Percentiles rank a stretch among this genome's conserved stretches.
phyloP scores from a whole-genome alignment of 2,888 invertebrate genomes.

The Catocala nupta region DNA sequence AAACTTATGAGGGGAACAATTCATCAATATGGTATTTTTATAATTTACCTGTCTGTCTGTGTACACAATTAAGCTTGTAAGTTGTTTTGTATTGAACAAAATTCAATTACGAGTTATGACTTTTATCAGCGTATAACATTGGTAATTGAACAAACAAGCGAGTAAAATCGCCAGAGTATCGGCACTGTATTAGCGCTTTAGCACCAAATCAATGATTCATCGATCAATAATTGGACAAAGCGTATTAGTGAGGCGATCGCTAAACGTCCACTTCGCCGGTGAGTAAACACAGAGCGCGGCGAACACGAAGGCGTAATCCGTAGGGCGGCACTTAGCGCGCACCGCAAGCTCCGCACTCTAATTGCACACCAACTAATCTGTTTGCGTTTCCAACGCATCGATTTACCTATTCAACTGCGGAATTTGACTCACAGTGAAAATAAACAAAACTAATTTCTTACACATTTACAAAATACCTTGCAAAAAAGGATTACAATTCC shows the following conservation, averaged over 20 bases:
- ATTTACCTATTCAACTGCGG: constrained; percentile 57
- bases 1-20: too few species aligned
- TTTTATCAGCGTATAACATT: not conserved
- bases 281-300: constrained; percentile 59
- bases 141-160: constrained; percentile 16
- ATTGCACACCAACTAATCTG: constrained; percentile 84
- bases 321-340: constrained; percentile 80
- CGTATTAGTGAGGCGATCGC: constrained; percentile 77
- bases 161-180: constrained; percentile 33
- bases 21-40: too few species aligned
- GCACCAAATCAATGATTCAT: constrained; percentile 72
- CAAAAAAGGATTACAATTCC: not conserved
- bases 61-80: too few species aligned
- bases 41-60: too few species aligned
- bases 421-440: constrained; percentile 39
- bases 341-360: constrained; percentile 82
- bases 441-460: constrained; percentile 1
- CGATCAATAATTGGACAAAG: constrained; percentile 76
- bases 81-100: too few species aligned
- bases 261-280: constrained; percentile 79
- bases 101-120: not conserved
- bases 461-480: constrained; percentile 14
- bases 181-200: constrained; percentile 29
- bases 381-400: constrained; percentile 76
- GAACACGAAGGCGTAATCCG: constrained; percentile 83